Evolutionary conservation across 1,140 invertebrate species (phyloP).

Genomic region (Drosophila setifemur): DNA sequence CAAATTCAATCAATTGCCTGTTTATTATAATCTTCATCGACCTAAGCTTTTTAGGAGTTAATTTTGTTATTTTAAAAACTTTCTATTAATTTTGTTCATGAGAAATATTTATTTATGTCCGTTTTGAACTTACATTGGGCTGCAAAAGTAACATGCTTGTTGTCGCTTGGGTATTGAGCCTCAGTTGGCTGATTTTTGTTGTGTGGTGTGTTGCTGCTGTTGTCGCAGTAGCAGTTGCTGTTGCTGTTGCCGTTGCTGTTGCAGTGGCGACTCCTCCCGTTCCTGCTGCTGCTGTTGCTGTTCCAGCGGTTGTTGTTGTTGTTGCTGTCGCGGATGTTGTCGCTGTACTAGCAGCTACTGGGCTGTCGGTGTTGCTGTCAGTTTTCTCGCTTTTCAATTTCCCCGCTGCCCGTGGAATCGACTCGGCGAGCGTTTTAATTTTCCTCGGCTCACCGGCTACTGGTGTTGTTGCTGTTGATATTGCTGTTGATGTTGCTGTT

Average conservation of each 20-base stretch:
- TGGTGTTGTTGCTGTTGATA: conserved; percentile 32
- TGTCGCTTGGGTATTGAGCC: conserved; percentile 65
- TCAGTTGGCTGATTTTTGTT: conserved; percentile 67
- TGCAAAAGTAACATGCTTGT: conserved; percentile 83
- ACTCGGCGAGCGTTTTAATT: conserved; percentile 15
- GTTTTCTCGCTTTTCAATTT: conserved; percentile 47
- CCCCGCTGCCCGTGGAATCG: neutral
- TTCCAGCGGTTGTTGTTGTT: conserved; percentile 2
- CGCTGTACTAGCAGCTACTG: conserved; percentile 17
- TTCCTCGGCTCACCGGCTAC: conserved; percentile 39
- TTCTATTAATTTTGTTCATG: neutral
- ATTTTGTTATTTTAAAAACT: neutral
- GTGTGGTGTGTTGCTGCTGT: conserved; percentile 33
- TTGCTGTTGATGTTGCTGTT: conserved; percentile 33
- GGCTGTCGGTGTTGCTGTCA: conserved; percentile 36
- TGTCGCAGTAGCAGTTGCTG: conserved; percentile 11
- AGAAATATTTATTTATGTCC: neutral
- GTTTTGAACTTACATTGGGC: conserved; percentile 82
- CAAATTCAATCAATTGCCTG: too few relatives aligned
- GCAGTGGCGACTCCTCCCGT: conserved; percentile 9
- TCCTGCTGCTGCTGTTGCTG: conserved; percentile 12
- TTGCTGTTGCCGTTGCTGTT: conserved; percentile 16
- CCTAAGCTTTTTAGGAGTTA: neutral
- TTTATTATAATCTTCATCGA: too few relatives aligned
- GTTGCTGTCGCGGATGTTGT: conserved; percentile 13